A percentile compares a stretch with the other conserved stretches of the same genome.
Evolutionary conservation across 2,888 invertebrate species (phyloP).

Genomic region (Phyto melanocephala): DNA sequence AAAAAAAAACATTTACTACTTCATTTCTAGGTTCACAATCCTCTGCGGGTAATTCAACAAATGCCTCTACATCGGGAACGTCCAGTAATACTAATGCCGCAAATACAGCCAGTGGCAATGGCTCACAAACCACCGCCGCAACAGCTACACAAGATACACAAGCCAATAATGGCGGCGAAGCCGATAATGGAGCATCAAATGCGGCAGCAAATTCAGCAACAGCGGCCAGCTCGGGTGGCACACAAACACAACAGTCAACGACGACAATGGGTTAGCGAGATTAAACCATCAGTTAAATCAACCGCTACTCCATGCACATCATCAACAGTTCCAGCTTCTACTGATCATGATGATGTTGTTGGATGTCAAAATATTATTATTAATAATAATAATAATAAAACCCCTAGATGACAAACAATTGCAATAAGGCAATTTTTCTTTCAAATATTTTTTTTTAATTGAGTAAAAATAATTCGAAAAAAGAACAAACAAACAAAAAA

Average conservation of each 20-base stretch:
- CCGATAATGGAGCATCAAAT: conserved; percentile 62
- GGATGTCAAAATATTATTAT: conserved; percentile 14
- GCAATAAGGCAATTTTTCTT: conserved; percentile 61
- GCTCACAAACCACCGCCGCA: conserved; percentile 40
- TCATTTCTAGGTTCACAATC: conserved; percentile 56
- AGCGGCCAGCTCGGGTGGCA: conserved; percentile 60
- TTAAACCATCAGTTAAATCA: conserved; percentile 39
- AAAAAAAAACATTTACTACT: conserved; percentile 9
- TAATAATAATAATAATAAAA: conserved; percentile 42
- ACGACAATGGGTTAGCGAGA: conserved; percentile 77
- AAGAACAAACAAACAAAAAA: conserved; percentile 38
- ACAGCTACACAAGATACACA: conserved; percentile 69
- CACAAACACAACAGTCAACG: conserved; percentile 72
- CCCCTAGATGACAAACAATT: conserved; percentile 59
- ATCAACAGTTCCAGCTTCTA: conserved; percentile 47
- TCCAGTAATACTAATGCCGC: conserved; percentile 64
- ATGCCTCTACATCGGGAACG: conserved; percentile 63
- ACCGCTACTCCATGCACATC: conserved; percentile 39
- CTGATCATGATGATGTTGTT: background rate
- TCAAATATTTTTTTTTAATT: conserved; percentile 59
- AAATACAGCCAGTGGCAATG: conserved; percentile 53
- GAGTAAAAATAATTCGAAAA: conserved; percentile 61
- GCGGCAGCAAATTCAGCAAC: conserved; percentile 64
- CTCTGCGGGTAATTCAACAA: conserved; percentile 60
- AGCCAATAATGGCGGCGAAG: conserved; percentile 62